Evolutionary conservation across 1,140 invertebrate species (phyloP), one percentile per base, ranked within the genome.

Genomic region (Chlorops oryzae): DNA sequence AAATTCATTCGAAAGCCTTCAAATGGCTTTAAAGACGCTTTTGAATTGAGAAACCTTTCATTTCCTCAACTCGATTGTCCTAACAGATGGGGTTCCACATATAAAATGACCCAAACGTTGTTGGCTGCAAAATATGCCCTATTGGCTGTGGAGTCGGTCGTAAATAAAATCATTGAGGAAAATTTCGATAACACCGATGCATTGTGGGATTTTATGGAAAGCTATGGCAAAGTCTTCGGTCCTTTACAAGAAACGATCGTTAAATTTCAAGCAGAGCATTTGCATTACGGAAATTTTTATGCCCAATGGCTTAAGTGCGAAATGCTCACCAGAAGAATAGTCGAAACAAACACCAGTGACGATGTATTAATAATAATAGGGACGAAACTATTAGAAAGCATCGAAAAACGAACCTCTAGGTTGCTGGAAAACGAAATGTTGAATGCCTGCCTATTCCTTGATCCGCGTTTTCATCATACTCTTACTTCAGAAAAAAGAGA

Each of bases 241-340:
- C 50, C 46, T 2, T 42, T 46, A 25, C 34, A 52, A 28, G 52
- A 47, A 52, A 39, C 23, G n/a, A 50, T 46, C 18, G n/a, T 23
- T 40, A 52, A 44, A 43, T 47, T 22, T 44, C 40, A 55, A 37
- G 32, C 40, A 15, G 49, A 51, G 5, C 49, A 43, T 39, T n/a
- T 54, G 18, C 49, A 55, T 24, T 55, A 51, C 20, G 20, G 50
- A 2, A 47, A 47, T 39, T 55, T 55, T 47, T 55, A 55, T 24
- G 39, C 53, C 21, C 44, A 52, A 27, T 51, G 49, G 49, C 23
- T 50, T 13, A 54, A 52, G 17, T 32, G 32, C 3, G 47, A 51
- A 20, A 47, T 55, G 5, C 35, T 22, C 4, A 55, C 39, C 4
- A 35, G 44, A 38, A 50, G 45, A 53, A 50, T 44, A 1, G 41